Percentiles rank a stretch among this genome's conserved stretches.
Evolutionary conservation across 2,888 invertebrate species (phyloP).

Genomic region (Tortricodes alternella): DNA sequence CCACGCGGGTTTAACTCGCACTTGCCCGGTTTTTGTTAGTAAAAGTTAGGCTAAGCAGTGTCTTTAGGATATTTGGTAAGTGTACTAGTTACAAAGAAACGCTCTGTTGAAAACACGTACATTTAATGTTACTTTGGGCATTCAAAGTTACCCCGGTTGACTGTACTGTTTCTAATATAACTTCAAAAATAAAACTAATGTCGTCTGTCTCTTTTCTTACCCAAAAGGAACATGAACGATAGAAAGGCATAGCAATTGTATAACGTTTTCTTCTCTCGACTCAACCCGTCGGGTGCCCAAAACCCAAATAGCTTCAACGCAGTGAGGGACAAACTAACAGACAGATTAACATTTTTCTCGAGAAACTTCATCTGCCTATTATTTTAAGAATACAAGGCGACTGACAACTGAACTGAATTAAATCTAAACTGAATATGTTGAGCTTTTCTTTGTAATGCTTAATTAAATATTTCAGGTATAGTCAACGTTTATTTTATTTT

Average conservation of each 20-base stretch:
- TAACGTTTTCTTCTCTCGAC: slow-evolving; percentile 36
- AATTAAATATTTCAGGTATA: slow-evolving; percentile 44
- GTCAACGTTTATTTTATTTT: slow-evolving; percentile 39
- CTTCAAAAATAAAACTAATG: too few species aligned
- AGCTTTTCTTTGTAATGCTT: slow-evolving; percentile 35
- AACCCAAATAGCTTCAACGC: slow-evolving; percentile 60
- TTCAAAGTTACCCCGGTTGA: too few species aligned
- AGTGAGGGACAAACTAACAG: slow-evolving; percentile 60
- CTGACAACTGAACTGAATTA: neutral
- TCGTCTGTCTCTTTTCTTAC: slow-evolving; percentile 60
- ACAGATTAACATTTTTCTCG: slow-evolving; percentile 56
- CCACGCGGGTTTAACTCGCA: too few species aligned
- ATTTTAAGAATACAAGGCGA: neutral
- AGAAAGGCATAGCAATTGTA: slow-evolving; percentile 57
- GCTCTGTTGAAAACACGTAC: too few species aligned
- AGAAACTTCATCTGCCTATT: slow-evolving; percentile 49
- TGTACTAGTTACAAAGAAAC: too few species aligned
- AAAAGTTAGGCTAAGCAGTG: too few species aligned
- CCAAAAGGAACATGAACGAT: slow-evolving; percentile 66
- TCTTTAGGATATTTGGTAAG: too few species aligned
- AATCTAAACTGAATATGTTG: slow-evolving; percentile 11
- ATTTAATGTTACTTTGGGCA: too few species aligned
- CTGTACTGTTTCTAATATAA: too few species aligned
- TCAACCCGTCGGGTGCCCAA: slow-evolving; percentile 58
- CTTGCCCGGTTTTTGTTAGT: too few species aligned